phyloP scores from a whole-genome alignment of 2,797 vertebrate species.

The Cercopithecus hamlyni region DNA sequence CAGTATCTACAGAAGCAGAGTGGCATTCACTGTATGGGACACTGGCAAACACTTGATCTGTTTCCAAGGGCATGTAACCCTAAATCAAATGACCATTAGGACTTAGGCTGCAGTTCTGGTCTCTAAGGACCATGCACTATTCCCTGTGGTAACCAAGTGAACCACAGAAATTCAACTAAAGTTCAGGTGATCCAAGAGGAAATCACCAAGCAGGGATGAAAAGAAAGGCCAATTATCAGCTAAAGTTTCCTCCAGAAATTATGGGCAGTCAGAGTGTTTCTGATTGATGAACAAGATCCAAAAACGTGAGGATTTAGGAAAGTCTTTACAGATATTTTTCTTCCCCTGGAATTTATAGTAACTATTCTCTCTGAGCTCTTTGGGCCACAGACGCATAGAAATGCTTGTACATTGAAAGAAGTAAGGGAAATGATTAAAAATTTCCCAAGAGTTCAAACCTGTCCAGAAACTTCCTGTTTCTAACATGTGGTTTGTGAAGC shows the following conservation, averaged over 20 bases:
- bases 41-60: background rate
- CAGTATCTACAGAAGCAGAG: background rate
- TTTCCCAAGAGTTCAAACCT: background rate
- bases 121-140: background rate
- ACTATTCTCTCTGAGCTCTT: background rate
- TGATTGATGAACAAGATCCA: background rate
- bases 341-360: background rate
- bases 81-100: conserved; percentile 27
- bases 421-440: conserved; percentile 7
- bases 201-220: background rate
- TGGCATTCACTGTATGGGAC: background rate
- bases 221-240: background rate
- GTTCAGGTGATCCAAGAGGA: background rate
- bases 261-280: background rate
- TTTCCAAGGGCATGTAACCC: background rate
- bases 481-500: background rate
- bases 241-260: background rate
- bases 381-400: background rate
- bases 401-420: background rate
- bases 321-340: background rate
- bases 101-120: background rate
- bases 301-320: background rate
- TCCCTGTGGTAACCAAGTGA: conserved; percentile 25
- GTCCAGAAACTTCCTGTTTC: conserved; percentile 37
- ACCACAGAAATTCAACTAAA: conserved; percentile 60